phyloP scores from a whole-genome alignment of 2,113 vertebrate species.

The Ornithorhynchus anatinus region DNA sequence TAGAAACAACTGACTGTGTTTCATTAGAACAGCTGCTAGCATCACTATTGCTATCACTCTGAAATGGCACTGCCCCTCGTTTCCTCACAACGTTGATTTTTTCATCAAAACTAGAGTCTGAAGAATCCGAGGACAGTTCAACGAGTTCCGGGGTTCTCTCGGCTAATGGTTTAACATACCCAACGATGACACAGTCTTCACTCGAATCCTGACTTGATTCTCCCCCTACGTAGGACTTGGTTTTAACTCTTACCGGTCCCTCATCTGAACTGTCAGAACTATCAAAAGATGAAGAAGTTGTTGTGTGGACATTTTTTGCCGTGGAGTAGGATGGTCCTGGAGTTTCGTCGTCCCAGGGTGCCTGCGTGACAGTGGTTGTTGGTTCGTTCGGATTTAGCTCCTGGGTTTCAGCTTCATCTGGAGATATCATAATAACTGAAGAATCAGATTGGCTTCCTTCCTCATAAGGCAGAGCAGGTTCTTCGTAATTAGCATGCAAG shows the following conservation, averaged over 20 bases:
- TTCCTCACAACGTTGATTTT: slow-evolving; percentile 62
- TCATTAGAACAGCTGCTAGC: slow-evolving; percentile 70
- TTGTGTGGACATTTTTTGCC: slow-evolving; percentile 70
- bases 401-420: slow-evolving; percentile 71
- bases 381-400: slow-evolving; percentile 55
- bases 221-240: slow-evolving; percentile 22
- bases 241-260: slow-evolving; percentile 57
- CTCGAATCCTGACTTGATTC: slow-evolving; percentile 54
- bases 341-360: slow-evolving; percentile 93
- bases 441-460: slow-evolving; percentile 86
- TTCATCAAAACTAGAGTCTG: slow-evolving; percentile 73
- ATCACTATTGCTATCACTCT: slow-evolving; percentile 70
- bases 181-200: slow-evolving; percentile 82
- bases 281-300: slow-evolving; percentile 72
- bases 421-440: slow-evolving; percentile 90
- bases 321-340: slow-evolving; percentile 87
- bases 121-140: slow-evolving; percentile 88
- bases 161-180: slow-evolving; percentile 85
- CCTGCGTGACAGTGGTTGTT: slow-evolving; percentile 65
- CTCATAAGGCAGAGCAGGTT: slow-evolving; percentile 80
- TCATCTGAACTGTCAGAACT: slow-evolving; percentile 84
- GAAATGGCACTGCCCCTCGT: slow-evolving; percentile 74
- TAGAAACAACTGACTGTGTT: slow-evolving; percentile 52
- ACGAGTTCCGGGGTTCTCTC: slow-evolving; percentile 95
- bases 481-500: slow-evolving; percentile 90